Evolutionary conservation across 2,113 vertebrate species (phyloP).

Genomic region (Tringa solitaria): DNA sequence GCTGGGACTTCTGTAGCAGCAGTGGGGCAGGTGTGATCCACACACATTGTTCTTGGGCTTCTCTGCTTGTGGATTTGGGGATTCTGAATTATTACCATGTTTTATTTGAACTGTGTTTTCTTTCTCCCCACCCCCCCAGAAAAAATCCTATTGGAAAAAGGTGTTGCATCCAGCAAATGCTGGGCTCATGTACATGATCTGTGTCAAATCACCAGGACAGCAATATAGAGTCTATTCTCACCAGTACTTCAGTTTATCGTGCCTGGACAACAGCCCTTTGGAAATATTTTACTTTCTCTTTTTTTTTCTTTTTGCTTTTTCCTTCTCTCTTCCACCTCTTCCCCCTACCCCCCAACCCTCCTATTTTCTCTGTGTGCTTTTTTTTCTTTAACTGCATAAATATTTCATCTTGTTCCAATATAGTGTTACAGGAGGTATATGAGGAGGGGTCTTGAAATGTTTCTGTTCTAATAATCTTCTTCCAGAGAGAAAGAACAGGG

Average conservation of each 20-base stretch:
- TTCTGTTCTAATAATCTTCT: constrained; percentile 60
- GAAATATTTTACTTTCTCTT: neutral
- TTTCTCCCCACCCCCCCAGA: neutral
- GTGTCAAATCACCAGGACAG: neutral
- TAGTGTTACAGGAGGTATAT: neutral
- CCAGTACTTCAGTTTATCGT: neutral
- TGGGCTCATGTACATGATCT: neutral
- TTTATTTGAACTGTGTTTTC: neutral
- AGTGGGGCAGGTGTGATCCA: neutral
- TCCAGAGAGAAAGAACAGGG: constrained; percentile 30
- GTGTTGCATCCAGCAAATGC: neutral
- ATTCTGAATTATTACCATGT: neutral
- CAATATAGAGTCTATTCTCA: neutral
- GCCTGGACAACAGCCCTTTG: neutral
- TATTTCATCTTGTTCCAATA: neutral
- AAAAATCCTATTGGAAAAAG: neutral
- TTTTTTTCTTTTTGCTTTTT: rapidly evolving
- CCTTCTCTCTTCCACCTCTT: neutral
- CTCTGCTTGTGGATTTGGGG: neutral
- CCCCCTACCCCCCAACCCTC: rapidly evolving
- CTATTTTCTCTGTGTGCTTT: neutral
- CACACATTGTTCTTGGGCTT: neutral
- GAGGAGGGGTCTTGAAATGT: neutral
- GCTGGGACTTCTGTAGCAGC: neutral
- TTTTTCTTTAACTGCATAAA: neutral